Conservation (phyloP, 2,888 invertebrate genomes). For the Eristalis arbustorum region DNA sequence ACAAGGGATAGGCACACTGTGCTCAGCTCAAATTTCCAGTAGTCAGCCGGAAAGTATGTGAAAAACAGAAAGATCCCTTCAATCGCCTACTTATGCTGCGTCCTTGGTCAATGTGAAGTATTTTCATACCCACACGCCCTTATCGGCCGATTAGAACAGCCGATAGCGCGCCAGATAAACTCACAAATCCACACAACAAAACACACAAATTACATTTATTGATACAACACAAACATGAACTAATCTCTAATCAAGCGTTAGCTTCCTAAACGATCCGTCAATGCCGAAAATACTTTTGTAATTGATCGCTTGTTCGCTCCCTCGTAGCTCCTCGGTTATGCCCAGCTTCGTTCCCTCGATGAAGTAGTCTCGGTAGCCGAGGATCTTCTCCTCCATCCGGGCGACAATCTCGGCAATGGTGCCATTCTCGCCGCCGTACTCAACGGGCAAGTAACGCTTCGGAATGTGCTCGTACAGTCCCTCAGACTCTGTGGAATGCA, state of each 20-base stretch:
- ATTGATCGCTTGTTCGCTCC: constrained; percentile 68
- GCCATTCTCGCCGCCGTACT: constrained; percentile 85
- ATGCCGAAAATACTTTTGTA: constrained; percentile 76
- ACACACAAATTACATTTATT: not conserved
- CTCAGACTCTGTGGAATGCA: constrained; percentile 82
- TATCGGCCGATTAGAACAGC: not conserved
- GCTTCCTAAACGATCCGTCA: constrained; percentile 78
- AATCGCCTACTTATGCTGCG: not conserved
- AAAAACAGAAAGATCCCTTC: not conserved
- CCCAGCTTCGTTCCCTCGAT: constrained; percentile 75
- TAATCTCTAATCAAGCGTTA: constrained; percentile 76
- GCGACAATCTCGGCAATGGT: constrained; percentile 74
- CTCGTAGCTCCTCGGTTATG: constrained; percentile 75
- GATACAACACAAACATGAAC: not conserved
- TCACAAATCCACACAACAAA: not conserved
- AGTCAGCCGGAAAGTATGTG: too few species aligned
- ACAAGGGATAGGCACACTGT: too few species aligned
- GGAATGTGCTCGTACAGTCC: constrained; percentile 83
- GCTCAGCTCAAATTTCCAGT: too few species aligned
- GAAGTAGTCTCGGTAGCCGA: constrained; percentile 73
- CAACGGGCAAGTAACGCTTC: constrained; percentile 83
- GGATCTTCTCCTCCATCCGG: constrained; percentile 42
- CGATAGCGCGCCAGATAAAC: not conserved
- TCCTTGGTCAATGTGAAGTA: not conserved
- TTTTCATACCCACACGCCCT: not conserved